A percentile compares a stretch with the other conserved stretches of the same genome.
Evolutionary conservation across 2,797 vertebrate species (phyloP).

Genomic region (Dryobates pubescens): DNA sequence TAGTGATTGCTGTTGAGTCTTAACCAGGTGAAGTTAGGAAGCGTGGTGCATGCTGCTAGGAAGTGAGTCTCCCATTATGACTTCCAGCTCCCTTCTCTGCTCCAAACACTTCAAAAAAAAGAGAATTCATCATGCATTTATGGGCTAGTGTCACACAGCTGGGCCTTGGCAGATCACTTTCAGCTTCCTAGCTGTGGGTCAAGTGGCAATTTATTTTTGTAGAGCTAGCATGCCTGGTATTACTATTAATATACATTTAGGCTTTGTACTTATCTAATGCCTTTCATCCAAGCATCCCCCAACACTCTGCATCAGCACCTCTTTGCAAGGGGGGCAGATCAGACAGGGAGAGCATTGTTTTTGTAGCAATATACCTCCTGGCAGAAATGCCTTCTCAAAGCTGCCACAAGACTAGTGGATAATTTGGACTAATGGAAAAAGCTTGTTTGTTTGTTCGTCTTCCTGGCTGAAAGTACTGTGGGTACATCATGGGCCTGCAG

Average conservation of each 20-base stretch:
- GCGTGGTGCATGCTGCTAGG: neutral
- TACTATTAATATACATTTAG: neutral
- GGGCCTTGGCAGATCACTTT: neutral
- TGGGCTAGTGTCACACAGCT: neutral
- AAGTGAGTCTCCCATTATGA: neutral
- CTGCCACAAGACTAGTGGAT: neutral
- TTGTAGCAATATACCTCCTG: neutral
- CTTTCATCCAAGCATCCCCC: neutral
- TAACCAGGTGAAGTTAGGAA: neutral
- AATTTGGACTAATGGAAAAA: neutral
- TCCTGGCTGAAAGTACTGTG: neutral
- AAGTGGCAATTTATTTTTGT: conserved; percentile 40
- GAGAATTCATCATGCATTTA: neutral
- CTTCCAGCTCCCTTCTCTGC: neutral
- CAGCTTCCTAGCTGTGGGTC: neutral
- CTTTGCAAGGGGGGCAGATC: neutral
- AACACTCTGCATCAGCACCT: neutral
- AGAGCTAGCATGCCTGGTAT: neutral
- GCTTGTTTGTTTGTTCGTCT: neutral
- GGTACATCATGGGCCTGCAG: neutral
- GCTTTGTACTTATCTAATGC: neutral
- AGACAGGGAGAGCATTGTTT: neutral
- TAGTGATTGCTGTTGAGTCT: neutral
- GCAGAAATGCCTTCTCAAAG: neutral
- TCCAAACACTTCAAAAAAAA: neutral